Conservation (phyloP, 2,113 vertebrate genomes). For the Ivindomyrus marchei region DNA sequence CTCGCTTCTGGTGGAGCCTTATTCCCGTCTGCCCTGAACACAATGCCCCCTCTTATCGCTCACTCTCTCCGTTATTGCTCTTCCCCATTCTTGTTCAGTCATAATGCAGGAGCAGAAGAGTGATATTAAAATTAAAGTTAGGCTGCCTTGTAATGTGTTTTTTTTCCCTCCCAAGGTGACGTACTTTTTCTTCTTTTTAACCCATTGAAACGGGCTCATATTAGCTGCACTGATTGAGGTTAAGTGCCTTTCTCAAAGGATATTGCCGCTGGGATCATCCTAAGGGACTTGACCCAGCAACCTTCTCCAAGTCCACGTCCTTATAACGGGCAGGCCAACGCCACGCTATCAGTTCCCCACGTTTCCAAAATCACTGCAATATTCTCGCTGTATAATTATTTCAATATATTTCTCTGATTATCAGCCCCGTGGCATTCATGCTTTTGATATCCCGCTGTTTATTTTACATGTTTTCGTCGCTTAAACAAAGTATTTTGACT, state of each 20-base stretch:
- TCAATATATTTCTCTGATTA: not conserved
- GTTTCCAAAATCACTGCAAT: not conserved
- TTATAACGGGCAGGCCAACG: not conserved
- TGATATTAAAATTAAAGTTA: not conserved
- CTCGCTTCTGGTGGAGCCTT: not conserved
- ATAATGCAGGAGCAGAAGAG: conserved; percentile 3
- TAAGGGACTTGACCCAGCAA: not conserved
- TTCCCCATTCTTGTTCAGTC: not conserved
- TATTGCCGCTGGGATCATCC: not conserved
- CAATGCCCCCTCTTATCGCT: not conserved
- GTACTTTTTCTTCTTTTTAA: not conserved
- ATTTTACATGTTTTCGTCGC: not conserved
- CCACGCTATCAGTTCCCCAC: not conserved
- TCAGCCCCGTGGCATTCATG: not conserved
- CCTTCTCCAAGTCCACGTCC: not conserved
- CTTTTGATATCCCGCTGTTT: not conserved
- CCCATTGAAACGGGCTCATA: not conserved
- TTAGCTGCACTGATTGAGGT: not conserved
- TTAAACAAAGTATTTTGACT: not conserved
- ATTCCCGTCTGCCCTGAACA: not conserved
- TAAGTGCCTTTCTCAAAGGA: not conserved
- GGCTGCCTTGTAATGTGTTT: not conserved
- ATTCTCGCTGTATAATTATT: not conserved
- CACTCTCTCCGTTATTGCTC: not conserved
- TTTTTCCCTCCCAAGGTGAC: not conserved